phyloP scores from a whole-genome alignment of 2,113 vertebrate species.

The Cottus gobio region DNA sequence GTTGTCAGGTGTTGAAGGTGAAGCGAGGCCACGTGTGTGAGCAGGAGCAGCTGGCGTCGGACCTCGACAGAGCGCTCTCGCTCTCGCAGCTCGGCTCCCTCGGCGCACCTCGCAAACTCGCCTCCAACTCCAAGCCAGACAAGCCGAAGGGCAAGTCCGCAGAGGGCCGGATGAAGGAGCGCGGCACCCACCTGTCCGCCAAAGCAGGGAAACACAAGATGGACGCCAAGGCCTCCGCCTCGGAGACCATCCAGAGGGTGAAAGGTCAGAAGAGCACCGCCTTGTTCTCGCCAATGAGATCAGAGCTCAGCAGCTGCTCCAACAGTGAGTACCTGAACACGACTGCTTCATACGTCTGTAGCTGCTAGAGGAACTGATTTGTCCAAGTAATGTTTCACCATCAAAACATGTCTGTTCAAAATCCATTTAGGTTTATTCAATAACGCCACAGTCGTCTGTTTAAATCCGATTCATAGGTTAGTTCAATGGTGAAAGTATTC shows the following conservation, averaged over 20 bases:
- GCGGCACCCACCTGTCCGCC: slow-evolving; percentile 79
- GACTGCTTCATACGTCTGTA: neutral
- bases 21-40: slow-evolving; percentile 88
- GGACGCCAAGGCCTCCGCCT: slow-evolving; percentile 86
- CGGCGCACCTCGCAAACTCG: slow-evolving; percentile 71
- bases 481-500: neutral
- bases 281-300: slow-evolving; percentile 90
- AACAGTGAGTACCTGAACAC: slow-evolving; percentile 89
- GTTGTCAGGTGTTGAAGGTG: slow-evolving; percentile 83
- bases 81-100: slow-evolving; percentile 92
- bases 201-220: slow-evolving; percentile 92
- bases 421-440: neutral
- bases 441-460: neutral
- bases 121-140: slow-evolving; percentile 49
- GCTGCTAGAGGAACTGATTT: too few relatives aligned
- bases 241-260: slow-evolving; percentile 86
- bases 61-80: slow-evolving; percentile 93
- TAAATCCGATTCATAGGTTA: neutral
- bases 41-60: slow-evolving; percentile 94
- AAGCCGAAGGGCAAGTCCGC: slow-evolving; percentile 81
- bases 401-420: too few relatives aligned
- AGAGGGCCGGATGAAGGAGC: slow-evolving; percentile 84
- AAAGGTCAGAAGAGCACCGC: slow-evolving; percentile 89
- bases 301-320: slow-evolving; percentile 96
- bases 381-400: neutral